Percentiles rank a stretch among this genome's conserved stretches.
phyloP scores from a whole-genome alignment of 2,888 invertebrate species.

The Lamellibrachia columna region DNA sequence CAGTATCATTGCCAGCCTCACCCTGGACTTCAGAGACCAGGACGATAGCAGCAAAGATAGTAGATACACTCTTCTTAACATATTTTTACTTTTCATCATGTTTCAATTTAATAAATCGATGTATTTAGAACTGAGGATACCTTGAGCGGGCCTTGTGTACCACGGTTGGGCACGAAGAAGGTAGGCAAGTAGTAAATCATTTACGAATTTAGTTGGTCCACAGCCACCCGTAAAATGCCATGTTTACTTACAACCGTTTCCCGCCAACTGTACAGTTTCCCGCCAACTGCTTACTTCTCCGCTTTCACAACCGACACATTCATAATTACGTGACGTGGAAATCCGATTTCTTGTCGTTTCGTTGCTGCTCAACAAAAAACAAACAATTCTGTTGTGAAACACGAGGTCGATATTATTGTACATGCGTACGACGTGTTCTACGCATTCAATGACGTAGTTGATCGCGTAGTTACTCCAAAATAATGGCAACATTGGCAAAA shows the following conservation, averaged over 20 bases:
- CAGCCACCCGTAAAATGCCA: neutral
- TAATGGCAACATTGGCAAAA: no score
- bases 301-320: neutral
- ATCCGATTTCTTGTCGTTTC: neutral
- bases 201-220: neutral
- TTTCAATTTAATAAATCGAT: no score
- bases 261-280: neutral
- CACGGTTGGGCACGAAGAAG: no score
- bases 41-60: no score
- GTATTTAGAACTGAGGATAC: no score
- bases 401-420: neutral
- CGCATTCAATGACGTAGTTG: neutral
- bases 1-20: no score
- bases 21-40: no score
- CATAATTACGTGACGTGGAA: neutral
- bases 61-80: no score
- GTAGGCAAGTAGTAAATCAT: no score
- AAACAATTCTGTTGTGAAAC: neutral
- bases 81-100: no score
- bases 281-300: neutral
- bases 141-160: no score
- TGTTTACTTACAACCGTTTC: neutral
- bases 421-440: neutral
- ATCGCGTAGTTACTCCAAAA: no score
- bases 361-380: neutral